Evolutionary conservation across 2,113 vertebrate genomes (phyloP).

Genomic region (Toxotes chatareus): DNA sequence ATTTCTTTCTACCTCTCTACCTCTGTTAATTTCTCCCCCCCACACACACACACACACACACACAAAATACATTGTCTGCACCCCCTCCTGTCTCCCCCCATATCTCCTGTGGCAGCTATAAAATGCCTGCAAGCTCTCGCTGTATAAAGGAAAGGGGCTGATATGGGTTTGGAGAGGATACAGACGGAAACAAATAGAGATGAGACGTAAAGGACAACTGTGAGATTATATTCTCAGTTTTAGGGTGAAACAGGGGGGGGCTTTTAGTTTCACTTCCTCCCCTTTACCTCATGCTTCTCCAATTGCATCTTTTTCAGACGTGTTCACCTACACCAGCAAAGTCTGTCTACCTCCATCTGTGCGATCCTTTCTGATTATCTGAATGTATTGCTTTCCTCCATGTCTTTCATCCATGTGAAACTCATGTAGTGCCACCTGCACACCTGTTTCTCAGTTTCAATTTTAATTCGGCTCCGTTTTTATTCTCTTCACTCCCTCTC

Average conservation of each 20-base stretch:
- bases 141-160: slow-evolving; percentile 33
- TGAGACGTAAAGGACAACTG: slow-evolving; percentile 27
- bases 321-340: not conserved
- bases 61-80: slow-evolving; percentile 66
- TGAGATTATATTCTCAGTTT: slow-evolving; percentile 28
- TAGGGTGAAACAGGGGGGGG: not conserved
- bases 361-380: not conserved
- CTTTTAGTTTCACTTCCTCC: not conserved
- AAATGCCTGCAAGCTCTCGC: slow-evolving; percentile 68
- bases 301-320: not conserved
- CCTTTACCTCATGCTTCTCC: not conserved
- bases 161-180: slow-evolving; percentile 31
- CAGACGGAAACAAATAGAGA: slow-evolving; percentile 33
- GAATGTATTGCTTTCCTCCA: not conserved
- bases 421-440: not conserved
- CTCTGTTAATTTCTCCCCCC: slow-evolving; percentile 67
- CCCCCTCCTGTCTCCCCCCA: slow-evolving; percentile 7
- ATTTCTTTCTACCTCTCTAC: slow-evolving; percentile 63
- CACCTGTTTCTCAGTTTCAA: slow-evolving; percentile 28
- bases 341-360: not conserved
- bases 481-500: not conserved
- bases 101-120: slow-evolving; percentile 72
- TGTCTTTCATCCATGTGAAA: not conserved
- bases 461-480: slow-evolving; percentile 1
- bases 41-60: no score